phyloP scores from a whole-genome alignment of 2,113 vertebrate species.

The Chitala chitala region DNA sequence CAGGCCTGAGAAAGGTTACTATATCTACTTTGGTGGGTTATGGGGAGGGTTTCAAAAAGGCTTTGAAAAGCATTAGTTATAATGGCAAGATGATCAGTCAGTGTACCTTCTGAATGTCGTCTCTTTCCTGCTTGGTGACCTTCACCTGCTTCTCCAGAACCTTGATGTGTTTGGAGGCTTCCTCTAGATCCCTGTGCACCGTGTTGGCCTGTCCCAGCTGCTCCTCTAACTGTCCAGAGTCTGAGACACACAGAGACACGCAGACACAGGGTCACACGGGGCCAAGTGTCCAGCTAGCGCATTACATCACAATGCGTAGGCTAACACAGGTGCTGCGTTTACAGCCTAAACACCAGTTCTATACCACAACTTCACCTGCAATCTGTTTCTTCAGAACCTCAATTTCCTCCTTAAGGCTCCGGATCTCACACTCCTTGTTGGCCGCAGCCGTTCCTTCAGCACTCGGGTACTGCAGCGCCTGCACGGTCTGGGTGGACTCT shows the following conservation, averaged over 20 bases:
- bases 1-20: no score
- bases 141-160: slow-evolving; percentile 86
- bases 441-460: slow-evolving; percentile 63
- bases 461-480: slow-evolving; percentile 81
- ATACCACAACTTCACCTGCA: no score
- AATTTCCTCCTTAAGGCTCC: slow-evolving; percentile 88
- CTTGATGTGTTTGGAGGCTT: slow-evolving; percentile 83
- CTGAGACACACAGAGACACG: slow-evolving; percentile 50
- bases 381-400: slow-evolving; percentile 89
- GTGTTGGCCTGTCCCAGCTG: slow-evolving; percentile 80
- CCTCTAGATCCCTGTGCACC: slow-evolving; percentile 77
- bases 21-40: no score
- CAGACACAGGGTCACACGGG: not conserved
- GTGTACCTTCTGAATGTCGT: slow-evolving; percentile 88
- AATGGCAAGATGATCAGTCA: no score
- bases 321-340: no score
- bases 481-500: slow-evolving; percentile 93
- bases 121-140: slow-evolving; percentile 75
- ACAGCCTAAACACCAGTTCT: no score
- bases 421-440: slow-evolving; percentile 90
- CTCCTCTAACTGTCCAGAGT: slow-evolving; percentile 80
- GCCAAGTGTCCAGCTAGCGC: no score
- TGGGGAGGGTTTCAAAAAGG: no score
- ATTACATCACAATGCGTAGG: no score
- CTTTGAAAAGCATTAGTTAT: no score